Evolutionary conservation across 2,797 vertebrate species (phyloP).

Genomic region (Gouania willdenowi): DNA sequence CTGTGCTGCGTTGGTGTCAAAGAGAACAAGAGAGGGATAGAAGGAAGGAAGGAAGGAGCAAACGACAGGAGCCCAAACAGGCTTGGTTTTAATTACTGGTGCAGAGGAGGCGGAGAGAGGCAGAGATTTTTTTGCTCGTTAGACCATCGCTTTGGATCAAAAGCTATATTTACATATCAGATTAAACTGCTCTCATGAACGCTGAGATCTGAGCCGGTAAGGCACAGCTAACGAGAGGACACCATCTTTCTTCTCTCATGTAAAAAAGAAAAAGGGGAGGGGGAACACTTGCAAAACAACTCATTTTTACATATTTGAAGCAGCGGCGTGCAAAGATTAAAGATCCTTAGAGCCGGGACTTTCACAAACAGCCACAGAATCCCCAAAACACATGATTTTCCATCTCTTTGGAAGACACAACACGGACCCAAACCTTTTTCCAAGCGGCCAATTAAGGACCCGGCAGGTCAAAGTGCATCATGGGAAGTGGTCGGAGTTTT

Average conservation of each 20-base stretch:
- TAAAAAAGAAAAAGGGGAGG: slow-evolving; percentile 33
- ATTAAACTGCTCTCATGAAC: slow-evolving; percentile 85
- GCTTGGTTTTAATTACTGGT: slow-evolving; percentile 88
- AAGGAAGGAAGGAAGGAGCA: slow-evolving; percentile 18
- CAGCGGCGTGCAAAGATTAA: slow-evolving; percentile 29
- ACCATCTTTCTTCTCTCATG: slow-evolving; percentile 54
- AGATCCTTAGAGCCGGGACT: slow-evolving; percentile 34
- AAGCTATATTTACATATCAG: slow-evolving; percentile 93
- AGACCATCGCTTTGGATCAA: slow-evolving; percentile 84
- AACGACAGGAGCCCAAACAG: slow-evolving; percentile 59
- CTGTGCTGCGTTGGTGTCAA: slow-evolving; percentile 76
- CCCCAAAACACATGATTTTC: slow-evolving; percentile 8
- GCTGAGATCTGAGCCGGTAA: slow-evolving; percentile 68
- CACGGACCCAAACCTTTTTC: slow-evolving; percentile 76
- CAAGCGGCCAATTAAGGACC: slow-evolving; percentile 85
- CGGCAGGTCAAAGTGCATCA: slow-evolving; percentile 89
- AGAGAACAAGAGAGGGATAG: slow-evolving; percentile 68
- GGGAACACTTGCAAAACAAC: slow-evolving; percentile 61
- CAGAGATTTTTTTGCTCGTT: slow-evolving; percentile 82
- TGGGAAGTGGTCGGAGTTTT: slow-evolving; percentile 84
- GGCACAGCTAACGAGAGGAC: slow-evolving; percentile 58
- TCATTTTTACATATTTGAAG: slow-evolving; percentile 50
- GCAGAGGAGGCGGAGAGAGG: slow-evolving; percentile 74
- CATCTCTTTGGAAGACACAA: background rate
- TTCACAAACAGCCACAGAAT: slow-evolving; percentile 2